Percentiles rank a stretch among this genome's conserved stretches.
Evolutionary conservation across 2,113 vertebrate species (phyloP).

Genomic region (Willisornis vidua): DNA sequence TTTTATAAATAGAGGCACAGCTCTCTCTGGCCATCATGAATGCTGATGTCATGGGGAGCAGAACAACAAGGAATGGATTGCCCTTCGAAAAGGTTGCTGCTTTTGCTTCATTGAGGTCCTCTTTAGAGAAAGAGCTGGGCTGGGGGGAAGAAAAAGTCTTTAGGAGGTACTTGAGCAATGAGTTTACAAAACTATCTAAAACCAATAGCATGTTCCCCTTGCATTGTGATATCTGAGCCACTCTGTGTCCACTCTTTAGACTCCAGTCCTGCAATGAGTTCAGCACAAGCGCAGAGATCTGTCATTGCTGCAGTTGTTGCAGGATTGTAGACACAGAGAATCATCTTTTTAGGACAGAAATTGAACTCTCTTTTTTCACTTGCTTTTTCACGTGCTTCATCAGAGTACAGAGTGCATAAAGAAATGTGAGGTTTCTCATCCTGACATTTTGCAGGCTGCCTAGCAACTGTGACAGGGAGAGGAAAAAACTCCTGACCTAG

Average conservation of each 20-base stretch:
- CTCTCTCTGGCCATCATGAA: neutral
- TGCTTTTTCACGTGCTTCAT: neutral
- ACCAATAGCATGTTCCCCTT: neutral
- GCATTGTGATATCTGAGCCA: neutral
- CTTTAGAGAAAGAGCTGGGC: neutral
- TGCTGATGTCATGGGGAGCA: neutral
- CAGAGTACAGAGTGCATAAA: conserved; percentile 3
- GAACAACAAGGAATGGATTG: neutral
- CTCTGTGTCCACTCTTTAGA: neutral
- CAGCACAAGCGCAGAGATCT: neutral
- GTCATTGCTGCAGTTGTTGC: neutral
- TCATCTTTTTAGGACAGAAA: neutral
- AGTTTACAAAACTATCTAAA: neutral
- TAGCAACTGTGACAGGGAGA: neutral
- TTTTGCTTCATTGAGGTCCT: neutral
- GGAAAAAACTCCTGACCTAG: neutral
- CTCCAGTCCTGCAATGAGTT: neutral
- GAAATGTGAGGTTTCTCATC: conserved; percentile 3
- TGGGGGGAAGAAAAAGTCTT: neutral
- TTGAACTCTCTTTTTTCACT: neutral
- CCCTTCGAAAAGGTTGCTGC: neutral
- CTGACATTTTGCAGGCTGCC: conserved; percentile 19
- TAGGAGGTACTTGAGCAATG: neutral
- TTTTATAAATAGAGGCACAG: neutral
- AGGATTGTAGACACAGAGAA: neutral